Evolutionary conservation across 2,113 vertebrate genomes (phyloP).

Genomic region (Regulus satrapa): DNA sequence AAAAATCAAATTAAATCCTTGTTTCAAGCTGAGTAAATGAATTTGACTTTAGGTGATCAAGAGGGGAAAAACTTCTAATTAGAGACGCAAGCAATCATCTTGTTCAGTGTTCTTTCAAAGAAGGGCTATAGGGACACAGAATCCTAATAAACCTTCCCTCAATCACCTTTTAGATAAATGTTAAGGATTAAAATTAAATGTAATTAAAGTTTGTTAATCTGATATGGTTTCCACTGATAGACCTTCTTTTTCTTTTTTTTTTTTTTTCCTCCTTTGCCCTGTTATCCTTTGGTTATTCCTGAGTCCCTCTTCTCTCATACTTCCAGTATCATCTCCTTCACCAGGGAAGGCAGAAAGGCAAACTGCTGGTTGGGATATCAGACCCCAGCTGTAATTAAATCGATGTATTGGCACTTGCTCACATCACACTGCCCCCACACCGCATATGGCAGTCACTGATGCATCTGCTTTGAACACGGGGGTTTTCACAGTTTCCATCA

Average conservation of each 20-base stretch:
- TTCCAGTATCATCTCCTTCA: neutral
- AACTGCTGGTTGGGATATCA: neutral
- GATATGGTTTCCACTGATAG: neutral
- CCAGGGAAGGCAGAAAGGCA: neutral
- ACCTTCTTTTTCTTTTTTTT: neutral
- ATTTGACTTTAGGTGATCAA: constrained; percentile 78
- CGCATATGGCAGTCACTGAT: neutral
- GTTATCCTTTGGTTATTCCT: neutral
- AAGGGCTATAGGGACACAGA: constrained; percentile 59
- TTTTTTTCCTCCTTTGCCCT: neutral
- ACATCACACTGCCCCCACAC: neutral
- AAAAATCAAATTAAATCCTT: constrained; percentile 76
- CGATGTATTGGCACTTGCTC: neutral
- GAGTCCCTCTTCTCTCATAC: neutral
- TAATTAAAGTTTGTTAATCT: constrained; percentile 74
- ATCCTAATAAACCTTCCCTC: constrained; percentile 68
- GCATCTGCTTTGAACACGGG: neutral
- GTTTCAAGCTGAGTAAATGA: constrained; percentile 78
- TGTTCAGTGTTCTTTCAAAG: constrained; percentile 65
- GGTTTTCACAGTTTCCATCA: neutral
- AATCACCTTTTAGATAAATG: constrained; percentile 73
- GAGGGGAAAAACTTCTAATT: constrained; percentile 75
- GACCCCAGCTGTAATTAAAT: neutral
- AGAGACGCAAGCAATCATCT: constrained; percentile 64
- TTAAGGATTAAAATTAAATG: constrained; percentile 70